Evolutionary conservation across 2,797 vertebrate genomes (phyloP), one percentile per base, ranked within the genome.

Genomic region (Tenualosa thibaudeaui): DNA sequence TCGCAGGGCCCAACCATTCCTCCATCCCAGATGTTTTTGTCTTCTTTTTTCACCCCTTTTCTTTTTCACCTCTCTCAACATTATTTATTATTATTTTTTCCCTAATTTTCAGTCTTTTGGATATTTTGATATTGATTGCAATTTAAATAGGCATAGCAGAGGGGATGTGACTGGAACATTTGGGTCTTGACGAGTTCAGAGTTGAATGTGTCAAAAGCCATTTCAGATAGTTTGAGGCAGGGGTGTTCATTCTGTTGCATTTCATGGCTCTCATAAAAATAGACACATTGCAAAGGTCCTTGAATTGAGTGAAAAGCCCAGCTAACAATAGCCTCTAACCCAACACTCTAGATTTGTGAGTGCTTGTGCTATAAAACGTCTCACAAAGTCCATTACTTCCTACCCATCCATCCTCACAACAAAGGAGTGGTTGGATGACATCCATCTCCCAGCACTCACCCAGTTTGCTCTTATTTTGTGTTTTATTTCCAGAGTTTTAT

Each of bases 281-380:
- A 78, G 71, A 43, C 71, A 43, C 37, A 6, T 78, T 78, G 6
- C 71, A 78, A 40, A 46, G 71, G 37, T 40, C 71, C 71, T 78
- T 78, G 37, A 78, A 46, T 78, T 43, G 19, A 0, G 40, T 46
- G 71, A 17, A 78, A 78, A 46, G 1, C 40, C 9, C 71, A 22
- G 71, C 71, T 78, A 78, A 78, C 71, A 78, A 78, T 78, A 78
- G 71, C 71, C 40, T 46, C 40, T 46, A 78, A 78, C 71, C 71
- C 71, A 78, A 43, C 71, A 78, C 71, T 78, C 71, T 78, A 46
- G 46, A 78, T 78, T 22, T 78, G 71, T 78, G 71, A 46, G 71
- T 78, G 71, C 40, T 46, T 46, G 71, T 3, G 71, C 71, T 78
- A 46, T 78, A 78, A 78, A 78, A 78, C 40, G 71, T 78, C 71